Evolutionary conservation across 2,113 vertebrate genomes (phyloP).

Genomic region (Ascaphus truei): DNA sequence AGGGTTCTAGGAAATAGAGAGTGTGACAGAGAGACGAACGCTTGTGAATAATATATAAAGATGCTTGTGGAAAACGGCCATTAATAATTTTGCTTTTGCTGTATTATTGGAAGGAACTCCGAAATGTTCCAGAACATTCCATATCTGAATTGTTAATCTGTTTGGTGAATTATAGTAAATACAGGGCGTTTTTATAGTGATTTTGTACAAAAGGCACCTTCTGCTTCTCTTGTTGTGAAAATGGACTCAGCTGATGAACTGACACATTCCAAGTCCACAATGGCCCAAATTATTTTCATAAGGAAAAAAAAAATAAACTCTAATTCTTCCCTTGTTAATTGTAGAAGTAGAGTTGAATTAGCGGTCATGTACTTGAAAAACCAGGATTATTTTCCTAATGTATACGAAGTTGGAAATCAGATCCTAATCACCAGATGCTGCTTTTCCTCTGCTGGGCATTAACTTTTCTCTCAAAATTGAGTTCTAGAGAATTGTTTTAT

Average conservation of each 20-base stretch:
- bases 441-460: not conserved
- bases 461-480: not conserved
- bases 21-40: too few relatives aligned
- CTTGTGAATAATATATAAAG: too few relatives aligned
- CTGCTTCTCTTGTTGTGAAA: too few relatives aligned
- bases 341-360: constrained; percentile 1
- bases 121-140: too few relatives aligned
- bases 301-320: not conserved
- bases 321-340: constrained; percentile 9
- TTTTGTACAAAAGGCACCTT: too few relatives aligned
- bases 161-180: too few relatives aligned
- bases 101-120: too few relatives aligned
- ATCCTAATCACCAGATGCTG: not conserved
- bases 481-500: not conserved
- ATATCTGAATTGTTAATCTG: too few relatives aligned
- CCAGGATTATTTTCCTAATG: not conserved
- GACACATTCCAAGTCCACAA: not conserved
- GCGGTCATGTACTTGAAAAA: not conserved
- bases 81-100: too few relatives aligned
- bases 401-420: constrained; percentile 3
- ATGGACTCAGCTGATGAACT: not conserved
- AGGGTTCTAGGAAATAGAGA: too few relatives aligned
- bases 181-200: too few relatives aligned
- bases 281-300: not conserved
- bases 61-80: too few relatives aligned